phyloP scores from a whole-genome alignment of 2,888 invertebrate species.

The Drosophila parthenogenetica region DNA sequence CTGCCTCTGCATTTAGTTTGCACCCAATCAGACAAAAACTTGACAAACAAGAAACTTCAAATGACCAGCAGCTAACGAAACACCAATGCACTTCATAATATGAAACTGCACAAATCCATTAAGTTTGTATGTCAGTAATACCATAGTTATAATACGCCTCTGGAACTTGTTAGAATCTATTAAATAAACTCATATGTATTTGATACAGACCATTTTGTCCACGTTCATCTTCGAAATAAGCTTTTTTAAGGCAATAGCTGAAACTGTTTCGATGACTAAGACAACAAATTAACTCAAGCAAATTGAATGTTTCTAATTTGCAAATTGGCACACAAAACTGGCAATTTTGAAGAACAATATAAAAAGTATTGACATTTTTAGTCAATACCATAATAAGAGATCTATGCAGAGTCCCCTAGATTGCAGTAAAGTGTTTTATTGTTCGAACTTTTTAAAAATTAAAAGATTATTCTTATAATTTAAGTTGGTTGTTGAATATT shows the following conservation, averaged over 20 bases:
- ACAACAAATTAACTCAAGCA: conserved; percentile 60
- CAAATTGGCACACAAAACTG: conserved; percentile 8
- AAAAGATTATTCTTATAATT: no score
- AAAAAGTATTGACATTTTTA: conserved; percentile 53
- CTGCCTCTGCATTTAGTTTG: conserved; percentile 38
- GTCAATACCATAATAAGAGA: neutral
- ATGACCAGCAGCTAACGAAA: conserved; percentile 11
- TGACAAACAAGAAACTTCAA: conserved; percentile 23
- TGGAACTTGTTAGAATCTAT: no score
- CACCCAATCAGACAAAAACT: conserved; percentile 52
- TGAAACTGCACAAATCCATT: neutral
- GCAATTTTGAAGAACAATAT: conserved; percentile 24
- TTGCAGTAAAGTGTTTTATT: no score
- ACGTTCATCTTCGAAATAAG: neutral
- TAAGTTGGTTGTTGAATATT: no score
- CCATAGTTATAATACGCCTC: neutral
- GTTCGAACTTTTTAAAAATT: no score
- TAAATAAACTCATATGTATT: no score
- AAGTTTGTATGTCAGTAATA: neutral
- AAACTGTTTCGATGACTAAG: conserved; percentile 12
- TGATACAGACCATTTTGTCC: no score
- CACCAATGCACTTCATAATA: conserved; percentile 15
- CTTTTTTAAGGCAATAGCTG: neutral
- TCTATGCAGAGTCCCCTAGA: neutral
- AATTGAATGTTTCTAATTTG: conserved; percentile 57